phyloP scores from a whole-genome alignment of 2,888 invertebrate species.

The Rhamnusium bicolor region DNA sequence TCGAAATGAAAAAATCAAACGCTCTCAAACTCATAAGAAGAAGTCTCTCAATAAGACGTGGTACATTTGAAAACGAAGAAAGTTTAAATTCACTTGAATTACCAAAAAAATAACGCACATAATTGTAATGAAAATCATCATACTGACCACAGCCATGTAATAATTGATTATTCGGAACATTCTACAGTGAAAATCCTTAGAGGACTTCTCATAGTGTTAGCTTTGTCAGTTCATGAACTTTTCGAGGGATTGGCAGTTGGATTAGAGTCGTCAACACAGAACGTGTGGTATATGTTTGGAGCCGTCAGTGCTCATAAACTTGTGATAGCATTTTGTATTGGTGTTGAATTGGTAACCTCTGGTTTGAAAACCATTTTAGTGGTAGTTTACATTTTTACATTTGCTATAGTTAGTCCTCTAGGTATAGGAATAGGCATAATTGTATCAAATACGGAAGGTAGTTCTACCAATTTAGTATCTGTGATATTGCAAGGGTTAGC shows the following conservation, averaged over 20 bases:
- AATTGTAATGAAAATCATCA: conserved; percentile 49
- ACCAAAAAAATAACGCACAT: conserved; percentile 22
- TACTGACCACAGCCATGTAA: conserved; percentile 61
- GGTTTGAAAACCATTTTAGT: conserved; percentile 77
- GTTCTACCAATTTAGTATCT: conserved; percentile 76
- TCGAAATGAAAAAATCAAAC: conserved; percentile 65
- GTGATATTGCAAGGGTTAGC: conserved; percentile 88
- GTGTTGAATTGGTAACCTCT: conserved; percentile 85
- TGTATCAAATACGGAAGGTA: conserved; percentile 75
- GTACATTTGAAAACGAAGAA: conserved; percentile 31
- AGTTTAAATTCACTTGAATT: conserved; percentile 11
- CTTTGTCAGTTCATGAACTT: conserved; percentile 88
- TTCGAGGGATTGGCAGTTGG: conserved; percentile 91
- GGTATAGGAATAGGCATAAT: conserved; percentile 85
- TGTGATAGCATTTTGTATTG: conserved; percentile 91
- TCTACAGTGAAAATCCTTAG: conserved; percentile 72
- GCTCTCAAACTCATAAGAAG: conserved; percentile 60
- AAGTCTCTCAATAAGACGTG: conserved; percentile 64
- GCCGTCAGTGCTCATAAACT: conserved; percentile 90
- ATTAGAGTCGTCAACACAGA: conserved; percentile 76
- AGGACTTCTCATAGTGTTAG: conserved; percentile 86
- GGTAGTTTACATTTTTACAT: conserved; percentile 81
- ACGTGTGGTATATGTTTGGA: conserved; percentile 86
- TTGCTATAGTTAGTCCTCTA: conserved; percentile 85
- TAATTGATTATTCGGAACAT: conserved; percentile 56